phyloP scores from a whole-genome alignment of 2,888 invertebrate genomes.

The Petrolisthes cinctipes region DNA sequence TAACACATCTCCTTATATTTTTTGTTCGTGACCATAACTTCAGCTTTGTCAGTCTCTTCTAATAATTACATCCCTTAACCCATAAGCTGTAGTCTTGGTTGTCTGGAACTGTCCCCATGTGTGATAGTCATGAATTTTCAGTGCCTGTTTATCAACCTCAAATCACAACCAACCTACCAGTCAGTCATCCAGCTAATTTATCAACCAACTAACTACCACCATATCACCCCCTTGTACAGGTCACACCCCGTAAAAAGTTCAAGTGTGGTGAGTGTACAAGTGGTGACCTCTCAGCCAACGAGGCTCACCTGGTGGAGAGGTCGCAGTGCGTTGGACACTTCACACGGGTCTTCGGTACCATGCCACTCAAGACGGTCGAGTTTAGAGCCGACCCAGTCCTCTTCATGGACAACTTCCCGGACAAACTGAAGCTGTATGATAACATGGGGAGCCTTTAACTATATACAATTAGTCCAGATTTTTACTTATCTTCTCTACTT shows the following conservation, averaged over 20 bases:
- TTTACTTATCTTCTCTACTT: no score
- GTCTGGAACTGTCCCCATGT: no score
- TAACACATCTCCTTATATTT: background rate
- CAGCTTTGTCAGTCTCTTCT: background rate
- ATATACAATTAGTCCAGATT: no score
- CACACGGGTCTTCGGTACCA: slow-evolving; percentile 83
- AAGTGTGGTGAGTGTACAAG: slow-evolving; percentile 95
- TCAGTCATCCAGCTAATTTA: background rate
- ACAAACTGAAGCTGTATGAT: slow-evolving; percentile 87
- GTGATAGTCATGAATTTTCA: background rate
- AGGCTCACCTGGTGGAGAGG: slow-evolving; percentile 91
- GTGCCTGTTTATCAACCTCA: background rate
- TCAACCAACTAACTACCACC: background rate
- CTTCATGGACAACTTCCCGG: slow-evolving; percentile 87
- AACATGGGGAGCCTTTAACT: slow-evolving; percentile 87
- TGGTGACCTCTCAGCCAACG: slow-evolving; percentile 90
- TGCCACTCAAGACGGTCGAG: slow-evolving; percentile 90
- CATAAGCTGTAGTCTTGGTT: no score
- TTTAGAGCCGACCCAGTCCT: slow-evolving; percentile 95
- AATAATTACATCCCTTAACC: no score
- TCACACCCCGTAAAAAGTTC: slow-evolving; percentile 95
- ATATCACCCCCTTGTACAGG: slow-evolving; percentile 72
- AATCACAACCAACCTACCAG: background rate
- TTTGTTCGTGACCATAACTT: background rate
- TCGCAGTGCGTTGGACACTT: slow-evolving; percentile 90